Evolutionary conservation across 2,797 vertebrate genomes (phyloP).

Genomic region (Gadopsis bispinosus): DNA sequence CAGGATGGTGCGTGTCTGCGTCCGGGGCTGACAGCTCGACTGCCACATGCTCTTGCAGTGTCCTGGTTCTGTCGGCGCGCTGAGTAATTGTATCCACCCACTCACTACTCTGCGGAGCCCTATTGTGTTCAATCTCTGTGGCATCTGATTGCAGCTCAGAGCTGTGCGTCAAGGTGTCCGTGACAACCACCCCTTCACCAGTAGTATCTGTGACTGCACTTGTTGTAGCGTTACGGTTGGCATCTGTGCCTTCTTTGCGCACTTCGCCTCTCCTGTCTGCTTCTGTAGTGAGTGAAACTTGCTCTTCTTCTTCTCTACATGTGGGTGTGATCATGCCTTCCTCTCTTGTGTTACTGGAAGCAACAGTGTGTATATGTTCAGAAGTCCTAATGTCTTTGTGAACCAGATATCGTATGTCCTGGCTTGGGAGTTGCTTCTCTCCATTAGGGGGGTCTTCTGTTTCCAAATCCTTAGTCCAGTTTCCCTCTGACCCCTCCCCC

Average conservation of each 20-base stretch:
- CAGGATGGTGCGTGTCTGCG: not conserved
- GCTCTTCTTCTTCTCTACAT: conserved; percentile 9
- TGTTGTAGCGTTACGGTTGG: not conserved
- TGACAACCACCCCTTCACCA: conserved; percentile 25
- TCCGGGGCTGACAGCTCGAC: conserved; percentile 31
- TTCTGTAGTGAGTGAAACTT: not conserved
- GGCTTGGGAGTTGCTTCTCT: conserved; percentile 8
- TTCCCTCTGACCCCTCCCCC: conserved; percentile 44
- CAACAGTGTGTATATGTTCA: not conserved
- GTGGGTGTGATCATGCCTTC: conserved; percentile 2
- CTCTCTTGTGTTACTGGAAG: not conserved
- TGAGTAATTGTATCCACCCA: conserved; percentile 60
- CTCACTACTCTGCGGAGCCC: conserved; percentile 30
- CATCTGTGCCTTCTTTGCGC: not conserved
- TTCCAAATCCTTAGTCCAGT: conserved; percentile 17
- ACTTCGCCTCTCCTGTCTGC: not conserved
- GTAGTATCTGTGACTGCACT: not conserved
- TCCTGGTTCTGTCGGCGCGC: conserved; percentile 16
- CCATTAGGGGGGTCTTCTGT: conserved; percentile 26
- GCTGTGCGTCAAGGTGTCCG: not conserved
- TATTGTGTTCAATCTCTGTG: conserved; percentile 49
- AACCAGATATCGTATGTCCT: not conserved
- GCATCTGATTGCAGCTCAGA: conserved; percentile 40
- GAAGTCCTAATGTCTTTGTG: not conserved
- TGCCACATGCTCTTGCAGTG: conserved; percentile 38